These are phyloP conservation scores for Lithodes maja DNA, from an alignment of 2,888 invertebrate species.

Conservation along the genomic window DNA sequence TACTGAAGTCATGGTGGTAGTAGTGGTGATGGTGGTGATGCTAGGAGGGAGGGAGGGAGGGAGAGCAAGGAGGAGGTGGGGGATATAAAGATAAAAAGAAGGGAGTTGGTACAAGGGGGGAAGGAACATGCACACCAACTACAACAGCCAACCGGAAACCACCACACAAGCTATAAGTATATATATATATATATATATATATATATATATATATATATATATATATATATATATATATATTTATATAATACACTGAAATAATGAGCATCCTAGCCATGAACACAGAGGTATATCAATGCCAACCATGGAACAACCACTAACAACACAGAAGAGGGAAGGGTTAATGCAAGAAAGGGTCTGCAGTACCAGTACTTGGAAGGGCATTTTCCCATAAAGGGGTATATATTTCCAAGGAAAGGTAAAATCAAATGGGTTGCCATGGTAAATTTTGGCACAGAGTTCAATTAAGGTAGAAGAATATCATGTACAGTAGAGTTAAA, in stretches of 20 bases:
- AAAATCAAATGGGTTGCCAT: no score
- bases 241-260: not conserved
- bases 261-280: not conserved
- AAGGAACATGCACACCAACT: constrained; percentile 54
- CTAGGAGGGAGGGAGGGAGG: not conserved
- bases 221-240: no score
- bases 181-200: no score
- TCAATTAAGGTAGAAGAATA: no score
- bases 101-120: constrained; percentile 26
- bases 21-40: no score
- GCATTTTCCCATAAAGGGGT: no score
- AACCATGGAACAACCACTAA: constrained; percentile 6
- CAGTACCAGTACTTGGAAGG: not conserved
- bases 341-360: not conserved
- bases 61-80: constrained; percentile 29
- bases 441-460: no score
- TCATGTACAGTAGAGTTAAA: no score
- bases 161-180: constrained; percentile 33
- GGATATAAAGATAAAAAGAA: not conserved
- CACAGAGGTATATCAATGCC: constrained; percentile 2
- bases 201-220: no score
- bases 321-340: not conserved
- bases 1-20: no score
- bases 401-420: no score
- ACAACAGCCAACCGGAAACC: constrained; percentile 38